These are phyloP conservation scores for Fopius arisanus DNA, from an alignment of 1,140 invertebrate genomes.

Conservation along the genomic window DNA sequence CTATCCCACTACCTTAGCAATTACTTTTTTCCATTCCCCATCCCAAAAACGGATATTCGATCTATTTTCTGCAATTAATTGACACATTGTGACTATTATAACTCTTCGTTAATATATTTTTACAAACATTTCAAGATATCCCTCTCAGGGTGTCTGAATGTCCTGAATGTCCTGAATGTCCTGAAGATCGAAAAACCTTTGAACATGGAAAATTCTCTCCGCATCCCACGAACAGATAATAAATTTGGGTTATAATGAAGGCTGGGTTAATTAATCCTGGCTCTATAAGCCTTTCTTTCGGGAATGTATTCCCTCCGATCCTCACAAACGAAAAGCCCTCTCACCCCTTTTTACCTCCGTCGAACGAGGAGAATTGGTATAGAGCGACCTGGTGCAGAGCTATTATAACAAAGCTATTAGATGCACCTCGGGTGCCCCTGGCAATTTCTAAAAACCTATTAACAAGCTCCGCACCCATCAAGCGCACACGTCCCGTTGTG, in stretches of 20 bases:
- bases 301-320: background rate
- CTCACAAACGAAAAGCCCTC: too few species aligned
- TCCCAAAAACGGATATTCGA: too few species aligned
- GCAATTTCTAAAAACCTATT: slow-evolving; percentile 51
- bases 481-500: slow-evolving; percentile 38
- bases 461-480: slow-evolving; percentile 47
- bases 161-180: too few species aligned
- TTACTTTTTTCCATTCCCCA: slow-evolving; percentile 19
- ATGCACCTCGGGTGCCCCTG: slow-evolving; percentile 29
- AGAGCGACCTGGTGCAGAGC: background rate
- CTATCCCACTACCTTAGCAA: slow-evolving; percentile 14
- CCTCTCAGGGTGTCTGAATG: too few species aligned
- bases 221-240: background rate
- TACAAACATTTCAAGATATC: too few species aligned
- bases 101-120: too few species aligned
- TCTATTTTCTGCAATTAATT: too few species aligned
- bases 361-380: background rate
- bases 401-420: slow-evolving; percentile 38
- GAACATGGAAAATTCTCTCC: too few species aligned
- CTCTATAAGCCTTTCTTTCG: slow-evolving; percentile 29
- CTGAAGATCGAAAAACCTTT: too few species aligned
- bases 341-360: background rate
- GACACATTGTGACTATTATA: too few species aligned
- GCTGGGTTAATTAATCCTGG: slow-evolving; percentile 32
- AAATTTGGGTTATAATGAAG: background rate